These are phyloP conservation scores for Andrena chrysosceles DNA, from an alignment of 2,888 invertebrate species.

Conservation along the genomic window DNA sequence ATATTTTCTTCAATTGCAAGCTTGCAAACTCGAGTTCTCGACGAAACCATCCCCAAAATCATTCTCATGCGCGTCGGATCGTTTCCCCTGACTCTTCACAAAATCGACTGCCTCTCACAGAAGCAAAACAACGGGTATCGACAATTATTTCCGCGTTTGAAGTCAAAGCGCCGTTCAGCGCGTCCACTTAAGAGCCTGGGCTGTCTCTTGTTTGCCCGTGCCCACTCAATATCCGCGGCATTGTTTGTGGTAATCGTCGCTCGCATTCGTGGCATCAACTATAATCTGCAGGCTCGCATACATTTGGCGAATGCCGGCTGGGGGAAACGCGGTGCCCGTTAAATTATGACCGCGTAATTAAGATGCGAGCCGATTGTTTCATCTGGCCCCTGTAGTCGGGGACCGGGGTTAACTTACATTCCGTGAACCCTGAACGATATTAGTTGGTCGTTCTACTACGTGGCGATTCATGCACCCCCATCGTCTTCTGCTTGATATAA, in stretches of 20 bases:
- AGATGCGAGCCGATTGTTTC: constrained; percentile 72
- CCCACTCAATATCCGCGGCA: constrained; percentile 66
- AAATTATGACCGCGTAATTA: constrained; percentile 71
- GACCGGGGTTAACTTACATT: constrained; percentile 48
- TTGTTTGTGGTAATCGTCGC: constrained; percentile 70
- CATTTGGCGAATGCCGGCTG: constrained; percentile 61
- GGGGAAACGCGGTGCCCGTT: constrained; percentile 51
- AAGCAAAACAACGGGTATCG: constrained; percentile 23
- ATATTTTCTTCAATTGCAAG: no score
- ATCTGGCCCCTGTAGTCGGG: constrained; percentile 20
- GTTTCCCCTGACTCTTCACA: neutral
- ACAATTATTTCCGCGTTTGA: constrained; percentile 59
- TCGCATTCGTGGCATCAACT: constrained; percentile 57
- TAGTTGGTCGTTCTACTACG: neutral
- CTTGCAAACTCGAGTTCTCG: neutral
- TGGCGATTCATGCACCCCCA: neutral
- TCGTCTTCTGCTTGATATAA: constrained; percentile 16
- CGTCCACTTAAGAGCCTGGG: constrained; percentile 48
- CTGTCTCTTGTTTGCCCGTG: constrained; percentile 48
- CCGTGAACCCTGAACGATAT: constrained; percentile 15
- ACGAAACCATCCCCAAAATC: neutral
- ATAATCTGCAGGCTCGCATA: constrained; percentile 61
- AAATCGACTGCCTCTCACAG: neutral
- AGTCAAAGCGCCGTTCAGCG: constrained; percentile 48
- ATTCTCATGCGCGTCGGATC: neutral